Conservation (phyloP, 2,888 invertebrate genomes). For the Trilocha varians region DNA sequence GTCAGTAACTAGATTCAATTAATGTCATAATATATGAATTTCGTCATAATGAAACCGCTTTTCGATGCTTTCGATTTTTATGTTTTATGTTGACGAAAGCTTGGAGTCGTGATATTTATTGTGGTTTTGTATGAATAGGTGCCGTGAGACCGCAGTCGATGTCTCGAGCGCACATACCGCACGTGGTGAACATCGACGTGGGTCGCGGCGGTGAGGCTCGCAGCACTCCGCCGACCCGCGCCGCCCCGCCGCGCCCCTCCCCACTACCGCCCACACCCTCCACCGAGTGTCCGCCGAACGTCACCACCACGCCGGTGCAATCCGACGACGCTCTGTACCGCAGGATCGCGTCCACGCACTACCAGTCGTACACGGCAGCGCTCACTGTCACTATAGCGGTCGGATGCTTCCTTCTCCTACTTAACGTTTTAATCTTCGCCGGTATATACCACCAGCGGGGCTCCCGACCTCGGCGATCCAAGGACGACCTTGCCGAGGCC, state of each 20-base stretch:
- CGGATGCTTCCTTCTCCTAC: conserved; percentile 84
- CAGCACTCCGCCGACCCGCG: conserved; percentile 57
- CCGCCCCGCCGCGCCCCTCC: conserved; percentile 51
- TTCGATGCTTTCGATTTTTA: too few relatives aligned
- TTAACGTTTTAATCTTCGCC: conserved; percentile 90
- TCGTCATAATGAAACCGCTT: too few relatives aligned
- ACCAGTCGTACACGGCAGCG: conserved; percentile 91
- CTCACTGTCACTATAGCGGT: conserved; percentile 90
- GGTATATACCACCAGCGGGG: conserved; percentile 91
- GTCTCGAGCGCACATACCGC: conserved; percentile 77
- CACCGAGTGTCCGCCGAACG: conserved; percentile 84
- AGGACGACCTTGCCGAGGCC: conserved; percentile 83
- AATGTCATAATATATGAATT: too few relatives aligned
- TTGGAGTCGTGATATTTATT: too few relatives aligned
- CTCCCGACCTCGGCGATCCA: conserved; percentile 79
- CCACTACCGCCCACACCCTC: conserved; percentile 67
- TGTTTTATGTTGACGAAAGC: too few relatives aligned
- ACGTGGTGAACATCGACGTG: conserved; percentile 56
- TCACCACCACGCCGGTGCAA: conserved; percentile 53
- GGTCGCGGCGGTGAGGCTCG: conserved; percentile 38
- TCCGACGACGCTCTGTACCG: conserved; percentile 81
- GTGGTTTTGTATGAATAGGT: conserved; percentile 64
- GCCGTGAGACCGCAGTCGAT: conserved; percentile 83
- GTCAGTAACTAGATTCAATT: too few relatives aligned
- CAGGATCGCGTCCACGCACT: conserved; percentile 85